Evolutionary conservation across 2,797 vertebrate species (phyloP).

Genomic region (Centroberyx gerrardi): DNA sequence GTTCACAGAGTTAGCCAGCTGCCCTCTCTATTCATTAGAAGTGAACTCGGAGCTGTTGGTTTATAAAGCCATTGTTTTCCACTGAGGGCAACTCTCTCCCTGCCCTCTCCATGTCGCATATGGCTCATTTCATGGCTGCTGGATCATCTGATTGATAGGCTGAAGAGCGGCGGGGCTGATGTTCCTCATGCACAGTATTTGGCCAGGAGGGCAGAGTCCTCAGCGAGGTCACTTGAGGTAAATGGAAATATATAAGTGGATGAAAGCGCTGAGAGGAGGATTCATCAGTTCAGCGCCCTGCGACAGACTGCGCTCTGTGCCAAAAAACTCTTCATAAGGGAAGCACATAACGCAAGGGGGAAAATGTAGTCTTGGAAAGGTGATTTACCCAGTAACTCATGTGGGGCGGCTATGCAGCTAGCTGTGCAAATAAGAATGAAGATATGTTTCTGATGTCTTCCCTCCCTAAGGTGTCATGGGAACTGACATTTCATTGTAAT

Average conservation of each 20-base stretch:
- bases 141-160: constrained; percentile 73
- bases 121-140: constrained; percentile 75
- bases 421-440: neutral
- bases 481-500: constrained; percentile 63
- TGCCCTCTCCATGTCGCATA: constrained; percentile 41
- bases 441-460: constrained; percentile 28
- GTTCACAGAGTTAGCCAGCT: neutral
- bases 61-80: constrained; percentile 49
- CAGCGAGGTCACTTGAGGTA: constrained; percentile 51
- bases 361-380: constrained; percentile 8
- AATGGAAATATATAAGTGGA: constrained; percentile 27
- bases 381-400: neutral
- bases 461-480: constrained; percentile 22
- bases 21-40: constrained; percentile 4
- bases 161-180: constrained; percentile 35
- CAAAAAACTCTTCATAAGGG: constrained; percentile 23
- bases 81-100: constrained; percentile 9
- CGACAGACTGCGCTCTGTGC: neutral
- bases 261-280: constrained; percentile 16
- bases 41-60: constrained; percentile 25
- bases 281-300: constrained; percentile 27
- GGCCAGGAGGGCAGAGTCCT: constrained; percentile 27
- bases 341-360: neutral
- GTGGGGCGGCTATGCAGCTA: neutral
- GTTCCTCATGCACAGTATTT: constrained; percentile 32